Conservation (phyloP, 2,113 vertebrate species). For the Cyprinus carpio region DNA sequence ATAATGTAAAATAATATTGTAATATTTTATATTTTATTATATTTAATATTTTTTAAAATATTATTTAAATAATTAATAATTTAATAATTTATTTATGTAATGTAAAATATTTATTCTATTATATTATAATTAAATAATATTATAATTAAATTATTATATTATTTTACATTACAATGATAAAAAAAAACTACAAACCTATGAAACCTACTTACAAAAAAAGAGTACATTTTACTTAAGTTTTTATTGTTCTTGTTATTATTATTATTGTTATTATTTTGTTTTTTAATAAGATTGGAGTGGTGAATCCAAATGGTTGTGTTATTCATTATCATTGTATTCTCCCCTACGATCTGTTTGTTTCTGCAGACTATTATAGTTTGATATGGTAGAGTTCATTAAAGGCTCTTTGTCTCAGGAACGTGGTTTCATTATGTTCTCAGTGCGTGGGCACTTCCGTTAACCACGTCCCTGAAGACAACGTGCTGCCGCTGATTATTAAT, state of each 20-base stretch:
- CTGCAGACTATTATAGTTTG: not conserved
- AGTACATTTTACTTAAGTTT: too few species aligned
- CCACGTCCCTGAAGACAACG: conserved; percentile 39
- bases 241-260: not conserved
- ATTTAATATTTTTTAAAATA: too few species aligned
- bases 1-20: not conserved
- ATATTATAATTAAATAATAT: too few species aligned
- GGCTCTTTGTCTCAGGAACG: not conserved
- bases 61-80: too few species aligned
- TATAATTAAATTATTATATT: too few species aligned
- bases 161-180: too few species aligned
- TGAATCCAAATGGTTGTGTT: not conserved
- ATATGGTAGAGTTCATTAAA: not conserved
- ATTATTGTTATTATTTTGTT: not conserved
- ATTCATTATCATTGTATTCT: not conserved
- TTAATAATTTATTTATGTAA: too few species aligned
- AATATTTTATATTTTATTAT: too few species aligned
- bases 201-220: too few species aligned
- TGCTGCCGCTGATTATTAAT: conserved; percentile 46
- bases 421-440: conserved; percentile 31
- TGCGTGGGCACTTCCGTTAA: conserved; percentile 36
- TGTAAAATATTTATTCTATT: too few species aligned
- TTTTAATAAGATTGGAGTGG: not conserved
- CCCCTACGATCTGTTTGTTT: not conserved
- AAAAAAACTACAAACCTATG: too few species aligned